These are phyloP conservation scores for Paguma larvata DNA, from an alignment of 2,797 vertebrate species.

Conservation along the genomic window DNA sequence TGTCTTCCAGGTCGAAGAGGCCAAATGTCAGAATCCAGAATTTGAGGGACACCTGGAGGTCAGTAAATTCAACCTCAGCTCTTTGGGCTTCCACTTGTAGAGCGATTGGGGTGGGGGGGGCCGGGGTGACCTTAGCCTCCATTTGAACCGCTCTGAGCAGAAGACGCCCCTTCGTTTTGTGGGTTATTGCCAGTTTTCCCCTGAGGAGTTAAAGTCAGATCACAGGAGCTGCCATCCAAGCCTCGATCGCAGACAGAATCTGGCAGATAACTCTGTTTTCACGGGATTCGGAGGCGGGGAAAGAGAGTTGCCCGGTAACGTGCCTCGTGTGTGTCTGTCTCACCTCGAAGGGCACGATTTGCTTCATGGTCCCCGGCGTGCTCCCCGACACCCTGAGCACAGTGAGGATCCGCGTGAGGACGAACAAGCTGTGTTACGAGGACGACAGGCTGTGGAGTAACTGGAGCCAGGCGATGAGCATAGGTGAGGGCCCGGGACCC, in stretches of 20 bases:
- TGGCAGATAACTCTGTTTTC: conserved; percentile 40
- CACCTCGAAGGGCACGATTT: conserved; percentile 72
- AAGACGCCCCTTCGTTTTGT: conserved; percentile 42
- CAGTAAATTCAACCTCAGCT: conserved; percentile 71
- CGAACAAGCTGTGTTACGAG: conserved; percentile 78
- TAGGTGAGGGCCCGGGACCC: conserved; percentile 85
- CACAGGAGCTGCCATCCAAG: conserved; percentile 37
- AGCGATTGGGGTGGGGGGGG: conserved; percentile 9
- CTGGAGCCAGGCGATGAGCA: conserved; percentile 85
- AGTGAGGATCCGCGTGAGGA: conserved; percentile 81
- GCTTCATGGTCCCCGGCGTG: conserved; percentile 59
- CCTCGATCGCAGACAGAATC: conserved; percentile 58
- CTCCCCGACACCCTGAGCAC: conserved; percentile 66
- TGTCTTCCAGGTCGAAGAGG: conserved; percentile 78
- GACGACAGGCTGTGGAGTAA: conserved; percentile 82
- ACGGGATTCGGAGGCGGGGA: conserved; percentile 35
- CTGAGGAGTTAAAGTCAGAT: conserved; percentile 46
- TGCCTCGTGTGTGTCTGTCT: conserved; percentile 68
- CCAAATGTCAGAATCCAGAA: conserved; percentile 70
- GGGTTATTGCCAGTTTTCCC: neutral
- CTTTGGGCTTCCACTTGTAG: conserved; percentile 48
- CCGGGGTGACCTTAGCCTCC: neutral
- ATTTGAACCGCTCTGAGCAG: conserved; percentile 65
- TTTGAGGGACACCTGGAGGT: conserved; percentile 70
- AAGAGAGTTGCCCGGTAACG: conserved; percentile 40